These are phyloP conservation scores for Cheilosia grossa DNA, from an alignment of 2,888 invertebrate genomes.

Conservation along the genomic window DNA sequence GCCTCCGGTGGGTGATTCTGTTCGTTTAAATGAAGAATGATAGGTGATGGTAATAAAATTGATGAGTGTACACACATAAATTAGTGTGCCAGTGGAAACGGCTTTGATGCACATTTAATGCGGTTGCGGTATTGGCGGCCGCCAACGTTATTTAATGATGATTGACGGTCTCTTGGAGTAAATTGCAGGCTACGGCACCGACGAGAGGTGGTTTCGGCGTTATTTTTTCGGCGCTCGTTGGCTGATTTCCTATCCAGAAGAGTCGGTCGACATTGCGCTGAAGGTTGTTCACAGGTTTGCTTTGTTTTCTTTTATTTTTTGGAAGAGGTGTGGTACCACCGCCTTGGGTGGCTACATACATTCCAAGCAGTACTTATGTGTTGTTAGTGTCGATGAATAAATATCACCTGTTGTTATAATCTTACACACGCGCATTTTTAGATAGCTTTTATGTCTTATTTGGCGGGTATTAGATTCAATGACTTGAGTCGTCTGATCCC, in stretches of 20 bases:
- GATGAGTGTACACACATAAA: slow-evolving; percentile 75
- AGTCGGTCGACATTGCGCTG: slow-evolving; percentile 51
- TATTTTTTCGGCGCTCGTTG: slow-evolving; percentile 28
- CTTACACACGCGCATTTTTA: too few relatives aligned
- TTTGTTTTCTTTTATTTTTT: not conserved
- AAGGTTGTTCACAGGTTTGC: slow-evolving; percentile 23
- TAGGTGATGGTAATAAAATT: slow-evolving; percentile 75
- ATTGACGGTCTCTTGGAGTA: slow-evolving; percentile 66
- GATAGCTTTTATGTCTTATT: too few relatives aligned
- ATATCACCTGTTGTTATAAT: not conserved
- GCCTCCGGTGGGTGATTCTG: slow-evolving; percentile 71
- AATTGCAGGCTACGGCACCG: slow-evolving; percentile 49
- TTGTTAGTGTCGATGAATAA: slow-evolving; percentile 3
- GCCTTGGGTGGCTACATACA: slow-evolving; percentile 43
- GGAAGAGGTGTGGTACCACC: slow-evolving; percentile 37
- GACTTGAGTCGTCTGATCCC: too few relatives aligned
- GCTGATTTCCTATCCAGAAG: slow-evolving; percentile 22
- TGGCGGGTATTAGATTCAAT: too few relatives aligned
- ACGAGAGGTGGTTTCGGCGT: slow-evolving; percentile 21
- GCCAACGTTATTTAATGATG: slow-evolving; percentile 72
- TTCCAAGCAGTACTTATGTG: slow-evolving; percentile 17
- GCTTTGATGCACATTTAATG: slow-evolving; percentile 72
- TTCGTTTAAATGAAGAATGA: slow-evolving; percentile 74
- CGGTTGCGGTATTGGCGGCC: slow-evolving; percentile 71
- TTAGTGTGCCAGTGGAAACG: slow-evolving; percentile 69